Evolutionary conservation across 2,888 invertebrate species (phyloP), one percentile per base, ranked within the genome.

Genomic region (Cephus nigrinus): DNA sequence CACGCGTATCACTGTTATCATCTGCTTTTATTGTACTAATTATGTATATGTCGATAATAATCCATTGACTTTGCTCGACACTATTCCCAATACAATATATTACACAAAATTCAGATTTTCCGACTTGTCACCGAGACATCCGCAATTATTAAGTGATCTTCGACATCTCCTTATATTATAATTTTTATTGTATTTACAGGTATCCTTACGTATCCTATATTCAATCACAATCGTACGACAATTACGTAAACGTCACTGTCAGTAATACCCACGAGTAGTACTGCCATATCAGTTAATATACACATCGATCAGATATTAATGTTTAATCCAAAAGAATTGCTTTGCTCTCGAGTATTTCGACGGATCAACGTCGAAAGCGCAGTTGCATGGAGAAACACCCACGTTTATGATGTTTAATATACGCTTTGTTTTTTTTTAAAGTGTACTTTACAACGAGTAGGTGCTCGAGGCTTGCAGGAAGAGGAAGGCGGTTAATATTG

Each of bases 381-480:
- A 55, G 55, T 55, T 23, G 5, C 23, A 55, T 55, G 9, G 55
- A 55, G 23, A 23, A 75, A 73, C 75, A 36, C 72, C 33, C 75
- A 79, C 82, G 77, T 80, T 80, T 78, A 82, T 83, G 78, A 81
- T 79, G 81, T 82, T 81, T 80, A 82, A 82, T 81, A 75, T 76
- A 79, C 78, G 73, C 68, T 69, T 40, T 71, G 55, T 69, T 40
- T 68, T 69, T 69, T 75, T 34, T 77, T 73, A 33, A 80, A 36
- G 55, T 69, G 68, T 75, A 82, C 79, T 80, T 82, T 80, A 82
- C 78, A 82, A 79, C 80, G 78, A 80, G 80, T 80, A 82, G 79
- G 69, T 78, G 78, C 78, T 81, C 81, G 82, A 71, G 15, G 74
- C 35, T 74, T 35, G 74, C 23, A 74, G 36, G n/a, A 74, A n/a